Evolutionary conservation across 2,113 vertebrate species (phyloP).

Genomic region (Odontophorus gujanensis): DNA sequence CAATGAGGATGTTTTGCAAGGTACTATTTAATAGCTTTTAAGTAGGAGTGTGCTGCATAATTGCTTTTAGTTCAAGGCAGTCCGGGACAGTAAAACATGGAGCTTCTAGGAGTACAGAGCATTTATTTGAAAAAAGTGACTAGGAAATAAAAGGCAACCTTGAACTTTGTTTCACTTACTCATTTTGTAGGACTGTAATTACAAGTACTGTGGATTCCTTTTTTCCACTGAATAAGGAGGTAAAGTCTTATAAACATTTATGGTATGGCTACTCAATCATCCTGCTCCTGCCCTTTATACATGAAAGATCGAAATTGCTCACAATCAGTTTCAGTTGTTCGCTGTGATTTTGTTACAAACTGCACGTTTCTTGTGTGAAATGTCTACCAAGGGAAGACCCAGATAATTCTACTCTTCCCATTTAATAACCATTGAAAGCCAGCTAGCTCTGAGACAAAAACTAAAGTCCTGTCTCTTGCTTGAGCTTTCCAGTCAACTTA

Average conservation of each 20-base stretch:
- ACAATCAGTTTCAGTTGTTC: background rate
- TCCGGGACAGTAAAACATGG: slow-evolving; percentile 14
- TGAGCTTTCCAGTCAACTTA: background rate
- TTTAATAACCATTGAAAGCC: background rate
- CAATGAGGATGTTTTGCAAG: slow-evolving; percentile 62
- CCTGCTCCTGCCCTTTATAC: slow-evolving; percentile 2
- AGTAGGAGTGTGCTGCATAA: background rate
- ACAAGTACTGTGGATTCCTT: slow-evolving; percentile 6
- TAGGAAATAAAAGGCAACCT: slow-evolving; percentile 44
- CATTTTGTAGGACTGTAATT: slow-evolving; percentile 42
- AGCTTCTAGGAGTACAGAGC: slow-evolving; percentile 1
- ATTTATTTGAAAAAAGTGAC: slow-evolving; percentile 24
- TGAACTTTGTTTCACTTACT: slow-evolving; percentile 63
- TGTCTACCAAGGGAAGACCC: background rate
- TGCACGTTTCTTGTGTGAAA: background rate
- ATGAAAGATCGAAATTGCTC: background rate
- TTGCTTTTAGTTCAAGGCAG: slow-evolving; percentile 41
- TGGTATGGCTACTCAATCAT: background rate
- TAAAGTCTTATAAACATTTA: slow-evolving; percentile 35
- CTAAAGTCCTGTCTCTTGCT: background rate
- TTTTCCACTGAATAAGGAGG: background rate
- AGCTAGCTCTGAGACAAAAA: background rate
- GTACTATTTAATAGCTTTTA: slow-evolving; percentile 18
- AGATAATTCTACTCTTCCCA: background rate
- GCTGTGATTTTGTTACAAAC: background rate